A percentile compares a stretch with the other conserved stretches of the same genome.
These are phyloP conservation scores for Rhopalosiphum nymphaeae DNA, from an alignment of 2,888 invertebrate genomes.

Conservation along the genomic window DNA sequence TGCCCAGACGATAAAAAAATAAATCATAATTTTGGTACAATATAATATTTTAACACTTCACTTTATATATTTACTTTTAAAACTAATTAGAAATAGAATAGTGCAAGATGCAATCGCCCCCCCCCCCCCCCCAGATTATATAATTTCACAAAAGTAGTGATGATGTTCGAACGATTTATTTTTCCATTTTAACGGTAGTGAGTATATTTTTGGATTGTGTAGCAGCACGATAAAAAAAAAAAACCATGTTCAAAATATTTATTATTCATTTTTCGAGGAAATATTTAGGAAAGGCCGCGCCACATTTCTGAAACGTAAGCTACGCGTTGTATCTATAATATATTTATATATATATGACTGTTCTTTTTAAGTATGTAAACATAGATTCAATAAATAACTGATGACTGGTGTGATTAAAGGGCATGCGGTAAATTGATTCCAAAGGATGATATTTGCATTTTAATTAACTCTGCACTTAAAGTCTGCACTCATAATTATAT, in stretches of 20 bases:
- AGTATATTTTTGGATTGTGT: background rate
- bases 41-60: background rate
- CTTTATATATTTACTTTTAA: background rate
- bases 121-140: background rate
- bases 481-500: background rate
- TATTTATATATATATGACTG: background rate
- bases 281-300: background rate
- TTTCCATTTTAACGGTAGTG: background rate
- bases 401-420: conserved; percentile 19
- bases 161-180: background rate
- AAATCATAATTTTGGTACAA: background rate
- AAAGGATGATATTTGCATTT: background rate
- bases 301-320: background rate
- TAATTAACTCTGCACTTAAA: background rate
- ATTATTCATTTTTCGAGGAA: background rate
- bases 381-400: conserved; percentile 20
- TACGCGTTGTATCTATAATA: background rate
- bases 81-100: background rate
- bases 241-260: background rate
- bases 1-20: background rate
- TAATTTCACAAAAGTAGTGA: too few relatives aligned
- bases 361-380: background rate
- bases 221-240: background rate
- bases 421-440: background rate
- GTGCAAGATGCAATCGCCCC: background rate